Conservation (phyloP, 2,888 invertebrate genomes). For the Zootermopsis nevadensis region DNA sequence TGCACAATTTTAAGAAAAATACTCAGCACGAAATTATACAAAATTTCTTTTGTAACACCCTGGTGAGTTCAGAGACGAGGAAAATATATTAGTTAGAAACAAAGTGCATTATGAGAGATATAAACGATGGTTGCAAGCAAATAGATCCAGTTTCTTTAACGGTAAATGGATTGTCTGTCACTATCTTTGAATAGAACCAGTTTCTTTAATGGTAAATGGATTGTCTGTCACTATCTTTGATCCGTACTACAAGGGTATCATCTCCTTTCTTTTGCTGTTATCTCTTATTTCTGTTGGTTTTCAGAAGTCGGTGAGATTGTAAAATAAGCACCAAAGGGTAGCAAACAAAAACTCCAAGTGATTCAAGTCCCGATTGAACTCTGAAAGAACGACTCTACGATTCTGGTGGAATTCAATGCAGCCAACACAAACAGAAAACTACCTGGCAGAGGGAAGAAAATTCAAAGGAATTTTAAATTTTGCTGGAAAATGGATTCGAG, state of each 20-base stretch:
- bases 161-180: neutral
- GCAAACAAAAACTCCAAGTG: neutral
- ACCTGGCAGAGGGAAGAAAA: neutral
- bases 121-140: neutral
- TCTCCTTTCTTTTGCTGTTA: neutral
- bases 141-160: neutral
- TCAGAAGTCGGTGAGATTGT: neutral
- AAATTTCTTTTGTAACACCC: too few relatives aligned
- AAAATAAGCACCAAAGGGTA: neutral
- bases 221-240: neutral
- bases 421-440: neutral
- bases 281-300: neutral
- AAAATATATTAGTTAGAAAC: neutral
- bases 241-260: neutral
- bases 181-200: neutral
- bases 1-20: too few relatives aligned
- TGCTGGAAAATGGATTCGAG: neutral
- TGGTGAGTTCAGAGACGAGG: too few relatives aligned
- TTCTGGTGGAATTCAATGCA: neutral
- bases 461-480: neutral
- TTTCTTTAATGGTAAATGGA: neutral
- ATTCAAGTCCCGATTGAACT: neutral
- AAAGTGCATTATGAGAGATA: neutral
- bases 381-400: neutral
- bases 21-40: too few relatives aligned